Conservation (phyloP, 37 sponge, comb jelly and placozoan genomes). For the Halisarca cf. caerulea region DNA sequence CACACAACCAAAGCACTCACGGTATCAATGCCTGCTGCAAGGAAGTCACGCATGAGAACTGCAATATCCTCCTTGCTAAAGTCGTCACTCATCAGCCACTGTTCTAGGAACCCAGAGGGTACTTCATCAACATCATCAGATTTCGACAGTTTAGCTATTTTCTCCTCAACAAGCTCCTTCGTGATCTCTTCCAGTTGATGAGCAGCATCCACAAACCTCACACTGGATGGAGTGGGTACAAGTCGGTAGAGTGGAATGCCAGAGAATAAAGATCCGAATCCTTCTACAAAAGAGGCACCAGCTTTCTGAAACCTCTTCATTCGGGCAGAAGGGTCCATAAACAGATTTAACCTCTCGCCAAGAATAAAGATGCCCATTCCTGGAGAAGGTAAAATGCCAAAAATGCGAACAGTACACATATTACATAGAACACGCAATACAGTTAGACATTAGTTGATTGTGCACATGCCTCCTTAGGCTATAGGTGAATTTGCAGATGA, state of each 20-base stretch:
- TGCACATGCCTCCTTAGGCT: no score
- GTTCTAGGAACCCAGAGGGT: not conserved
- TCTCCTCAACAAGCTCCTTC: not conserved
- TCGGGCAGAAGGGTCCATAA: not conserved
- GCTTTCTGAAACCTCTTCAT: not conserved
- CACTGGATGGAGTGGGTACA: slow-evolving; percentile 16
- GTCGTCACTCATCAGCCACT: slow-evolving; percentile 4
- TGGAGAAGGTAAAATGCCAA: no score
- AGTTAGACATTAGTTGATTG: no score
- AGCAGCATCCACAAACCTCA: slow-evolving; percentile 5
- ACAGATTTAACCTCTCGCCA: not conserved
- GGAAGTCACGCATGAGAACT: not conserved
- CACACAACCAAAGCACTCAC: no score
- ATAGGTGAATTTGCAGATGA: no score
- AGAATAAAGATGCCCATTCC: slow-evolving; percentile 7
- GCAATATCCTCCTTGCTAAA: not conserved
- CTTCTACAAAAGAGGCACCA: not conserved
- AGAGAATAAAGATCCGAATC: not conserved
- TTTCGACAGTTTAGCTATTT: not conserved
- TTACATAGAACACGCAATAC: no score
- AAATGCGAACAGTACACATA: no score
- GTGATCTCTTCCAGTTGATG: not conserved
- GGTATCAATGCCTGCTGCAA: slow-evolving; percentile 9
- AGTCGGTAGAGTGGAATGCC: not conserved
- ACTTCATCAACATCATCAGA: not conserved